Evolutionary conservation across 2,888 invertebrate species (phyloP).

Genomic region (Hylaea fasciaria): DNA sequence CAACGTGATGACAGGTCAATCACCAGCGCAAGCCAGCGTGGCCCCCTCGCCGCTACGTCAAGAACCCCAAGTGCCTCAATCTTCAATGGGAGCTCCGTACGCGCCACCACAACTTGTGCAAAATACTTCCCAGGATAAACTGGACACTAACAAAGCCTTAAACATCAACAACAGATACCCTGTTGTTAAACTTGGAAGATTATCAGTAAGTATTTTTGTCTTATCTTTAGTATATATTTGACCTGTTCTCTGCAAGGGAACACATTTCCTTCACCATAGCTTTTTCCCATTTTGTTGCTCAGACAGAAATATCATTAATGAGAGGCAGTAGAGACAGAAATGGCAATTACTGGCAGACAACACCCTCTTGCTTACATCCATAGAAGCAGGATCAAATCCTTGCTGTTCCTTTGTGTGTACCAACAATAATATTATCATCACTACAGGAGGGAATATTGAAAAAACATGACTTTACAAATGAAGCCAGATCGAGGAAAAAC

Average conservation of each 20-base stretch:
- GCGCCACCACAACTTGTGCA: constrained; percentile 46
- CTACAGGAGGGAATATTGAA: constrained; percentile 77
- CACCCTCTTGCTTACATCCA: too few relatives aligned
- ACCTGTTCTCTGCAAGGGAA: not conserved
- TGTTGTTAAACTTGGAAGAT: constrained; percentile 79
- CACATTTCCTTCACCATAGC: too few relatives aligned
- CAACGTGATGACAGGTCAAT: constrained; percentile 81
- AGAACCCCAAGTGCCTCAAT: constrained; percentile 81
- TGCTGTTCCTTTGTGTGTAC: not conserved
- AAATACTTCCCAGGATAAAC: constrained; percentile 60
- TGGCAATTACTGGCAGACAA: too few relatives aligned
- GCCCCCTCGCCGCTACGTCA: constrained; percentile 83
- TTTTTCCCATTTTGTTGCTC: too few relatives aligned
- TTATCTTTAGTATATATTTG: not conserved
- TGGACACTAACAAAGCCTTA: constrained; percentile 64
- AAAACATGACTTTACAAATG: constrained; percentile 71
- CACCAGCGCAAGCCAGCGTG: constrained; percentile 87
- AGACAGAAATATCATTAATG: too few relatives aligned
- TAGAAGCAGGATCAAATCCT: too few relatives aligned
- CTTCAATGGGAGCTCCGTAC: constrained; percentile 79
- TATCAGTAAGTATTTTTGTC: constrained; percentile 68
- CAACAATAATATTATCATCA: constrained; percentile 21
- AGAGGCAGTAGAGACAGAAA: too few relatives aligned
- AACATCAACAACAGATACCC: constrained; percentile 73
- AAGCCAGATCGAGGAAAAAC: constrained; percentile 73